Evolutionary conservation across 1,140 invertebrate genomes (phyloP), one percentile per base, ranked within the genome.

Genomic region (Probaryconus sp.): DNA sequence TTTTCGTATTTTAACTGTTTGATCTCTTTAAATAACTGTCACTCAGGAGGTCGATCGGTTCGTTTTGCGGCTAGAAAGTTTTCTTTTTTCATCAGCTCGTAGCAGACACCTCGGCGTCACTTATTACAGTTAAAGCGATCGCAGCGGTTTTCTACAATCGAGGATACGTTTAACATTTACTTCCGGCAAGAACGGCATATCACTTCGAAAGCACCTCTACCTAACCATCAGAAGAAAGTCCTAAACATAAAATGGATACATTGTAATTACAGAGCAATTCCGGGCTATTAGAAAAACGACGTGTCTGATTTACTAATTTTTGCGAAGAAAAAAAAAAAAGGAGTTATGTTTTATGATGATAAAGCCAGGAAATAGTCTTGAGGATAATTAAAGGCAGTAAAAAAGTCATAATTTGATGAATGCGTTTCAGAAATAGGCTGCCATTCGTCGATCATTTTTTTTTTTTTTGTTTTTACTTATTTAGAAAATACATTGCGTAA

Each of bases 11-110:
- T 37, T 14, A 65, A 58, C 38, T 38, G 26, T 61, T 55, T 67
- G 60, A 73, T 73, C 60, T 67, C 47, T 56, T 73, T 67, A 48
- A 63, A 67, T 56, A 60, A 56, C 70, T 74, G 71, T 74, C 71
- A 55, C 56, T 53, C n/a, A 13, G 37, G 20, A 30, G 56, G 37
- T 58, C 28, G 37, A 60, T 60, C 28, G 21, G 58, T 58, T 64
- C 37, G 42, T 37, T 60, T 40, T 47, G 58, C 38, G 37, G 33
- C 35, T 64, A 72, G 69, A 72, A 72, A 72, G 60, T 72, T 65
- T 64, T 65, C 60, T 42, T 72, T 64, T 63, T 72, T 72, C 42
- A 31, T 55, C 31, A 26, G 40, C 16, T 26, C 30, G 16, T 30
- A 24, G 53, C 45, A 67, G 53, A 72, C 69, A 72, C 60, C 31